Base-by-base conservation (phyloP, 2,888 invertebrate species). In the Helobdella robusta region DNA sequence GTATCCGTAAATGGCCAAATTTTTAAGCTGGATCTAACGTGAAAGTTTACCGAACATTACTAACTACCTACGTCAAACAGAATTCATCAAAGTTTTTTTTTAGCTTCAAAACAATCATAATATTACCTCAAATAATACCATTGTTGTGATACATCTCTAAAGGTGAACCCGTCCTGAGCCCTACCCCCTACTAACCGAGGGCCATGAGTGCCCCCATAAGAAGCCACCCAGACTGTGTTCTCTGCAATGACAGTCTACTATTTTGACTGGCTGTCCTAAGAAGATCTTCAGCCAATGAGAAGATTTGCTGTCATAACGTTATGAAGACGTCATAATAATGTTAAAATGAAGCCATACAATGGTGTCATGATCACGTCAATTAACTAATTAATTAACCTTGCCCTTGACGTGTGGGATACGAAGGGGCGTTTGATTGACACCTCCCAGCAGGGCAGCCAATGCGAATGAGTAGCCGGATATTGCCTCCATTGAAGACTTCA, bases 171-270 rank as follows among this genome's bases (percentile, higher is more conserved):
- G n/a, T n/a, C n/a, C n/a, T n/a, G n/a, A n/a, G n/a, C n/a, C n/a
- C n/a, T 28, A 63, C 18, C 8, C 18, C 23, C 34, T 15, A 62
- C 79, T 76, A 78, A 86, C 89, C 94, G 71, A 97, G 81, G 0
- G 94, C 93, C 86, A 95, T 93, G 64, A 98, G 90, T 64, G 97
- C 89, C 40, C 94, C 94, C 72, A 98, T 90, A 50, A 98, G 83
- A 58, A 95, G 83, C 98, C 98, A 98, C 34, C 97, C 97, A 40
- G 95, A 94, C 78, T 93, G 92, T 0, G 95, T 94, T 75, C 95
- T 85, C 72, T 93, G 91, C 68, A 94, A 84, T 0, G 95, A 94
- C 65, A 98, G 83, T 61, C 95, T 84, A 78, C 92, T 92, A 80
- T 93, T 97, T 81, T 97, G 95, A 74, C 91, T 91, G 0, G 98